Base-by-base conservation (phyloP, 2,888 invertebrate species). In the Heliconius hortense region DNA sequence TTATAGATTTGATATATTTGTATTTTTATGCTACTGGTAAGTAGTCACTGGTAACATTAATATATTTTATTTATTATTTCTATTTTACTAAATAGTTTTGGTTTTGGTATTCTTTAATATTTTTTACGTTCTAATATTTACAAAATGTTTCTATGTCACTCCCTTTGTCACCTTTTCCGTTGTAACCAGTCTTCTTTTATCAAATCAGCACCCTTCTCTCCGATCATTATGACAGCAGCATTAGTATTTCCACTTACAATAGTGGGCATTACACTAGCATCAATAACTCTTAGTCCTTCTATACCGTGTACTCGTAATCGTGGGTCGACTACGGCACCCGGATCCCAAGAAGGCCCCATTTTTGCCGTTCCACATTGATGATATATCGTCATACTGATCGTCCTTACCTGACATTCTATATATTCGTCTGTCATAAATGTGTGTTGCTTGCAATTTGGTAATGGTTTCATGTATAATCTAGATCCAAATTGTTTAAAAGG, bases 191-290 rank as follows among this genome's bases (percentile, higher is more conserved):
- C 97, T 88, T 96, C 95, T 88, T 98, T 98, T 76, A 98, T 96
- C 84, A 98, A 92, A 91, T 98, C 98, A 0, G 98, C 95, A 8
- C 97, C 98, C 86, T 98, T 98, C 85, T 98, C 98, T 0, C 96
- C 98, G 48, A 98, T 97, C 98, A 98, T 98, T 71, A 98, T 97
- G n/a, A 96, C 96, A 0, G 98, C 97, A 0, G 98, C 98, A 87
- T 98, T 98, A 1, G 98, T 98, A 85, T 98, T 98, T 11, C 98
- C 98, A 84, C 97, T 97, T 43, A 96, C 96, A 81, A 98, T 97
- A 1, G 96, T 96, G 0, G 98, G 98, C 97, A 98, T 98, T 81
- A 98, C 96, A 82, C 97, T 97, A 48, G 97, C 97, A 85, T 98
- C 98, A 81, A 98, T 96, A 26, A 98, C 97, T 79, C 98, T 94